phyloP scores from a whole-genome alignment of 2,113 vertebrate species.

The Gila orcuttii region DNA sequence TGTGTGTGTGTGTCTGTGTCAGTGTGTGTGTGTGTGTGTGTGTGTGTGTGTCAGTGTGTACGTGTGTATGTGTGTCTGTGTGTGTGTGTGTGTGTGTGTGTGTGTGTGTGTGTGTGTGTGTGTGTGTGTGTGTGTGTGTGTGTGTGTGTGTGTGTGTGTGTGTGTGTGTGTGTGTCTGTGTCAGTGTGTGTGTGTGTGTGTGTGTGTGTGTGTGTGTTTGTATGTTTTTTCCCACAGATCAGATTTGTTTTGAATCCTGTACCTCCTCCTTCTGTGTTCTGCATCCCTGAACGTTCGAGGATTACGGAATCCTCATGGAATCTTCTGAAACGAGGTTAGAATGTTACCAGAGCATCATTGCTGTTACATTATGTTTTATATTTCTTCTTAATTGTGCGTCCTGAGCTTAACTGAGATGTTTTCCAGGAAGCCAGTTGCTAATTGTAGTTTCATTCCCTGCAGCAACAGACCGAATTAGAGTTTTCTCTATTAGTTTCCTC shows the following conservation, averaged over 20 bases:
- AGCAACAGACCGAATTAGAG: not conserved
- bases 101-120: too few relatives aligned
- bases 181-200: fast-evolving
- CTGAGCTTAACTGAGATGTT: not conserved
- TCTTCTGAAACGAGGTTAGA: not conserved
- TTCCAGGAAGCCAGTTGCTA: not conserved
- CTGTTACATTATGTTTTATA: not conserved
- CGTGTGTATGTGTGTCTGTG: too few relatives aligned
- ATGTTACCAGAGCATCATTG: not conserved
- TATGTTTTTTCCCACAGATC: too few relatives aligned
- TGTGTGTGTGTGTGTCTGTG: too few relatives aligned
- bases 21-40: too few relatives aligned
- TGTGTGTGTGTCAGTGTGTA: too few relatives aligned
- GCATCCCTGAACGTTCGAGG: too few relatives aligned
- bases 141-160: too few relatives aligned
- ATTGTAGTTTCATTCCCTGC: not conserved
- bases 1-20: fast-evolving
- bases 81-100: too few relatives aligned
- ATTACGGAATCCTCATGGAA: not conserved
- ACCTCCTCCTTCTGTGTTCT: not conserved
- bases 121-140: too few relatives aligned
- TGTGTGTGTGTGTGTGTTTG: too few relatives aligned
- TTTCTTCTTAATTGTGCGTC: not conserved
- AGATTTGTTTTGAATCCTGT: not conserved
- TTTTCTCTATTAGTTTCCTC: not conserved